Evolutionary conservation across 2,888 invertebrate species (phyloP).

Genomic region (Agapetus fuscipes): DNA sequence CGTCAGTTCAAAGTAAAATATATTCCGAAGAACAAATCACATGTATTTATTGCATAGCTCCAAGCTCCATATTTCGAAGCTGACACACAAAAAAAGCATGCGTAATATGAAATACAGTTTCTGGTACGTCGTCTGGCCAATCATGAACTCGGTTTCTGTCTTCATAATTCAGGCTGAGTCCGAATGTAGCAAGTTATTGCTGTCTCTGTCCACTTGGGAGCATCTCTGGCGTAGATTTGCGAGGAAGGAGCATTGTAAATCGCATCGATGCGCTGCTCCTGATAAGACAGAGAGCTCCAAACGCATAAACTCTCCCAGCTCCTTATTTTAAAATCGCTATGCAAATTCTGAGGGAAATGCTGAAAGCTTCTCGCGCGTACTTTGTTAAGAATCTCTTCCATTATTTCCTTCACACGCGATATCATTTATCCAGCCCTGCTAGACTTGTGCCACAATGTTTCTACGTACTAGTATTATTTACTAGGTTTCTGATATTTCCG

Average conservation of each 20-base stretch:
- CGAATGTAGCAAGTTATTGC: constrained; percentile 18
- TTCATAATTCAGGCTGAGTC: constrained; percentile 15
- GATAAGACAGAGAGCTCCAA: constrained; percentile 8
- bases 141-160: constrained; percentile 9
- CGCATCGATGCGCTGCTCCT: constrained; percentile 12
- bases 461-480: too few relatives aligned
- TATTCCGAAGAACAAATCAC: too few relatives aligned
- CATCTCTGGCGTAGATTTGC: constrained; percentile 1
- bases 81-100: constrained; percentile 13
- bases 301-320: constrained; percentile 15
- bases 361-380: constrained; percentile 10
- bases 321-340: constrained; percentile 18
- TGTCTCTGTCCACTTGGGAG: constrained; percentile 7
- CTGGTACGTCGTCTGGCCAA: too few relatives aligned
- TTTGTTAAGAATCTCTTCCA: too few relatives aligned
- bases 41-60: constrained; percentile 16
- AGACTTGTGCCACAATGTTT: too few relatives aligned
- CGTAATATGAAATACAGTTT: constrained; percentile 19
- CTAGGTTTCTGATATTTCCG: too few relatives aligned
- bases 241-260: constrained; percentile 16
- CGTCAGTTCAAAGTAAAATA: too few relatives aligned
- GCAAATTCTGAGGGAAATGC: constrained; percentile 16
- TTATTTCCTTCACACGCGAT: too few relatives aligned
- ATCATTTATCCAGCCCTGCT: too few relatives aligned
- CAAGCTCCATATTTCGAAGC: constrained; percentile 11